Evolutionary conservation across 2,888 invertebrate genomes (phyloP), one percentile per base, ranked within the genome.

Genomic region (Coenonympha glycerion): DNA sequence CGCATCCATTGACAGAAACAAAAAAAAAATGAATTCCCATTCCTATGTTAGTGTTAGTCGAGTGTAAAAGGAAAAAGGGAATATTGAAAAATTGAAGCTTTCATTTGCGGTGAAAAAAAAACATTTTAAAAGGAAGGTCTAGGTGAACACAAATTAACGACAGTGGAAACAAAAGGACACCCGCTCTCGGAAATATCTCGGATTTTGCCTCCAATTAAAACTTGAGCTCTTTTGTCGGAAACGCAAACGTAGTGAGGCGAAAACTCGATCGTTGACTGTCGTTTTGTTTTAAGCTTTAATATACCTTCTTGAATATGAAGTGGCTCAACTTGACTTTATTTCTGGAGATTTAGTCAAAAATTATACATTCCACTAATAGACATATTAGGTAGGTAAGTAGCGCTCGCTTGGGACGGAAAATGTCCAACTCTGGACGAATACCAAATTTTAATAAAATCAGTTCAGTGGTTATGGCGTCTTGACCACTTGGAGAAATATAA

Each of bases 151-250:
- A 49, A 58, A 58, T 55, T 53, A 52, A 55, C 33, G 40, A 53
- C 49, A 41, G 22, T 30, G 37, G 56, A 55, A 60, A 59, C 53
- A 55, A 53, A 56, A 54, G 47, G 40, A 47, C 53, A 51, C 50
- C 49, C 57, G 37, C 53, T 55, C 53, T 56, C 33, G 47, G 42
- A 53, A 59, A 53, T 56, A 54, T 59, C 52, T 54, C 53, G 56
- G 51, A 52, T 53, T 53, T 48, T 47, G 51, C 47, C 47, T 52
- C 47, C 57, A 59, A 57, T 59, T 57, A 57, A 58, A 59, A 59
- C 48, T 55, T 53, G 49, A 47, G 51, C 49, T 49, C 55, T 57
- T 58, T 57, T 51, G 51, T 57, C 40, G 44, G 53, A 53, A 53
- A 56, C 47, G 53, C 53, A 53, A 55, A 49, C 41, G 37, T 54